These are phyloP conservation scores for Odontocerum albicorne DNA, from an alignment of 2,888 invertebrate species.

Conservation along the genomic window DNA sequence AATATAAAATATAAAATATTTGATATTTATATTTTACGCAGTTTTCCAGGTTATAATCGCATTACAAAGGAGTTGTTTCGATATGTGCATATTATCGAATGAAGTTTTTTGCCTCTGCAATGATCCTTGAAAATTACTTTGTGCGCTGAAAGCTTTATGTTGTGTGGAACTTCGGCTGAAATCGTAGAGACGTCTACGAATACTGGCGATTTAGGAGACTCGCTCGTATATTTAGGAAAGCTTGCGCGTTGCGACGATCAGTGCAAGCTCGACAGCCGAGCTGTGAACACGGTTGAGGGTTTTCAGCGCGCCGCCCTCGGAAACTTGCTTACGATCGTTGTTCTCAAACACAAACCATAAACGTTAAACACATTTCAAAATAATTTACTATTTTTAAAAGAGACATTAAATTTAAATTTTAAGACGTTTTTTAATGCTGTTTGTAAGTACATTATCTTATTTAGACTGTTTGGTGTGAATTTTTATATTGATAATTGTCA, in stretches of 20 bases:
- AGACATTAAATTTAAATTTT: too few species aligned
- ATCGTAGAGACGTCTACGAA: slow-evolving; percentile 27
- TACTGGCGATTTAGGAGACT: slow-evolving; percentile 13
- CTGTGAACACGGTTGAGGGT: slow-evolving; percentile 44
- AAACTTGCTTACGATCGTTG: slow-evolving; percentile 21
- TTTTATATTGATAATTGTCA: slow-evolving; percentile 3
- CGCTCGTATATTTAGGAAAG: slow-evolving; percentile 58
- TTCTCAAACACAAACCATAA: slow-evolving; percentile 1
- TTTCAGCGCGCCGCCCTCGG: slow-evolving; percentile 39
- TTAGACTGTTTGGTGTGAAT: too few species aligned
- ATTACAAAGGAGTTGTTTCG: too few species aligned
- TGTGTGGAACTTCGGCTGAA: slow-evolving; percentile 16
- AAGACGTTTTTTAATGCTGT: too few species aligned
- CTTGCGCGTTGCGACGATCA: slow-evolving; percentile 43
- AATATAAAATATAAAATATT: too few species aligned
- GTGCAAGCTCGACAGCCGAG: slow-evolving; percentile 49
- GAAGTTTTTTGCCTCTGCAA: too few species aligned
- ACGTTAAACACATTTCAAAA: slow-evolving; percentile 1
- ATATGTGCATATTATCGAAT: too few species aligned
- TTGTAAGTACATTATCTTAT: too few species aligned
- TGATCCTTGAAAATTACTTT: too few species aligned
- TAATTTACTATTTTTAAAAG: too few species aligned
- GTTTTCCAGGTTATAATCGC: too few species aligned
- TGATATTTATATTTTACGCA: too few species aligned
- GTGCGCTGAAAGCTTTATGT: background rate